These are phyloP conservation scores for Poecilia latipinna DNA, from an alignment of 2,113 vertebrate species.

Conservation along the genomic window DNA sequence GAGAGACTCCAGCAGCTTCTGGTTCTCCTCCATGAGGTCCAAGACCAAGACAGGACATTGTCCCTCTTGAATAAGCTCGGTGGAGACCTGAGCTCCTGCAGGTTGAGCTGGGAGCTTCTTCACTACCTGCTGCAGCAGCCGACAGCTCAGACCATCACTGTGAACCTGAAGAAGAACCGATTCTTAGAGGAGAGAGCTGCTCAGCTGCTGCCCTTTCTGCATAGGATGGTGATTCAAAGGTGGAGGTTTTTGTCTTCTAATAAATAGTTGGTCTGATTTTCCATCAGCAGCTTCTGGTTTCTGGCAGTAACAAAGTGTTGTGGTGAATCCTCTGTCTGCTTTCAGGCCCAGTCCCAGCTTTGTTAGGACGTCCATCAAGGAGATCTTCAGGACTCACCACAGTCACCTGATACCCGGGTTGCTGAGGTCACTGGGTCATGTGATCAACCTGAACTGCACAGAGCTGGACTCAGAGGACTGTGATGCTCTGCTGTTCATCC, in stretches of 20 bases:
- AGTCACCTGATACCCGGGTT: conserved; percentile 14
- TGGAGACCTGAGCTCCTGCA: conserved; percentile 40
- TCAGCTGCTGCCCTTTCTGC: conserved; percentile 39
- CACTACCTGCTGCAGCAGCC: conserved; percentile 14
- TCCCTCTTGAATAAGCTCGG: conserved; percentile 16
- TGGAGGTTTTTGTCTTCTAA: neutral
- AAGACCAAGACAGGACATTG: conserved; percentile 12
- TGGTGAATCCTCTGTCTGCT: neutral
- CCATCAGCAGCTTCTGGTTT: accelerated
- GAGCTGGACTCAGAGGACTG: conserved; percentile 37
- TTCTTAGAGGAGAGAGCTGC: conserved; percentile 19
- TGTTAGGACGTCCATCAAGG: conserved; percentile 34
- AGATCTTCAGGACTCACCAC: conserved; percentile 8
- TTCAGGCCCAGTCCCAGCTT: conserved; percentile 39
- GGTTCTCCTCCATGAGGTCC: conserved; percentile 2
- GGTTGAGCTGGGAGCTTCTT: conserved; percentile 44
- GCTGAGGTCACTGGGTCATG: conserved; percentile 18
- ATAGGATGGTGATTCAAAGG: conserved; percentile 26
- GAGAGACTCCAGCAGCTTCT: conserved; percentile 6
- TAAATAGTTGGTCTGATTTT: neutral
- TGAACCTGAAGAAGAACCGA: conserved; percentile 26
- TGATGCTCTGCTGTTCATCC: conserved; percentile 39
- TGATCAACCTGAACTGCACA: conserved; percentile 37
- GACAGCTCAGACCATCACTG: conserved; percentile 26
- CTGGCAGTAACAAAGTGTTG: neutral